A percentile compares a stretch with the other conserved stretches of the same genome.
These are phyloP conservation scores for Labeo calbasu DNA, from an alignment of 2,797 vertebrate genomes.

Conservation along the genomic window DNA sequence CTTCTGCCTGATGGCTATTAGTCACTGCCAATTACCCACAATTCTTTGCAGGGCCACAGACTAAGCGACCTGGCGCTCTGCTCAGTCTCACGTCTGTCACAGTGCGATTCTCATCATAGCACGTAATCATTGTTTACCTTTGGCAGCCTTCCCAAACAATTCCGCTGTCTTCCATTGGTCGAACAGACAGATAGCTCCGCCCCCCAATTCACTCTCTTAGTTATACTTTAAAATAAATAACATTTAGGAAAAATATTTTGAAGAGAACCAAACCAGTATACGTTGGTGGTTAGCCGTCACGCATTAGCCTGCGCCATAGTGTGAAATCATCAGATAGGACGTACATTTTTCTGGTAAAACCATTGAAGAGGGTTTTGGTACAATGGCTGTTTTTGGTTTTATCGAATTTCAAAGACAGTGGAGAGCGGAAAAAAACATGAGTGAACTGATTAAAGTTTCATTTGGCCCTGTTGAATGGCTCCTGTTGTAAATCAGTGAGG, in stretches of 20 bases:
- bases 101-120: not conserved
- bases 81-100: slow-evolving; percentile 21
- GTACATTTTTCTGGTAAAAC: slow-evolving; percentile 14
- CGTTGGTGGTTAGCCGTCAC: not conserved
- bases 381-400: slow-evolving; percentile 14
- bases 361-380: not conserved
- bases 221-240: not conserved
- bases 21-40: slow-evolving; percentile 70
- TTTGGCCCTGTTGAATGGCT: slow-evolving; percentile 24
- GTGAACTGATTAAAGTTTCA: slow-evolving; percentile 15
- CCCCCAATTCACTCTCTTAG: not conserved
- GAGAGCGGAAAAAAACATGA: not conserved
- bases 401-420: slow-evolving; percentile 4
- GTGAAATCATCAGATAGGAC: slow-evolving; percentile 32
- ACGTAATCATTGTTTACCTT: slow-evolving; percentile 15
- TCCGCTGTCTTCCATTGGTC: not conserved
- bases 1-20: slow-evolving; percentile 69
- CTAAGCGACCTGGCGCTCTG: slow-evolving; percentile 31
- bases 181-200: not conserved
- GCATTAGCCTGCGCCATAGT: not conserved
- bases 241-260: not conserved
- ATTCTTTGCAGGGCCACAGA: slow-evolving; percentile 60
- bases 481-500: slow-evolving; percentile 33
- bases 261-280: not conserved
- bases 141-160: slow-evolving; percentile 11